These are phyloP conservation scores for Megathymus violae DNA, from an alignment of 1,140 invertebrate genomes.

Conservation along the genomic window DNA sequence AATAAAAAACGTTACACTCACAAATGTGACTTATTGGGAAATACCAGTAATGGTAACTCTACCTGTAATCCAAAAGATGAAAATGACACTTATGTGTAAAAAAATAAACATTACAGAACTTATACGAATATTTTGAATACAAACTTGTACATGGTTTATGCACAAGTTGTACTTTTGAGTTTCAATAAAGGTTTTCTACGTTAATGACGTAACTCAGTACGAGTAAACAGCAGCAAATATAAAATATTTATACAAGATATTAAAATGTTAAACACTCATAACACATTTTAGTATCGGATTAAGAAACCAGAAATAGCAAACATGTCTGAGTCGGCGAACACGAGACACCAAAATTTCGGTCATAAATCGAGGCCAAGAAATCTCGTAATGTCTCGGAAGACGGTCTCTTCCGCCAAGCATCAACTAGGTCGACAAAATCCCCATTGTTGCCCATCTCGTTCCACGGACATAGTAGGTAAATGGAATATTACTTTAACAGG, in stretches of 20 bases:
- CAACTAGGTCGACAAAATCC: conserved; percentile 20
- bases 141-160: too few species aligned
- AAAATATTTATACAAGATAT: background rate
- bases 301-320: conserved; percentile 33
- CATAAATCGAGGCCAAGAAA: conserved; percentile 40
- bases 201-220: background rate
- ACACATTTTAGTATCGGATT: background rate
- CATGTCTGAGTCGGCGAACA: conserved; percentile 5
- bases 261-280: conserved; percentile 11
- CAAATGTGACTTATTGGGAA: too few species aligned
- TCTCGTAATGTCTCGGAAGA: conserved; percentile 32
- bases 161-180: too few species aligned
- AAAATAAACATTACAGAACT: too few species aligned
- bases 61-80: too few species aligned
- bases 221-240: background rate
- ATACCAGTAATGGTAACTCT: too few species aligned
- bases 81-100: too few species aligned
- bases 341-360: conserved; percentile 31
- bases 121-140: too few species aligned
- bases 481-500: background rate
- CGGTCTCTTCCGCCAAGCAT: conserved; percentile 21
- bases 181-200: too few species aligned
- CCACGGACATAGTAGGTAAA: conserved; percentile 6
- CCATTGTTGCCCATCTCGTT: conserved; percentile 9
- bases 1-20: too few species aligned